phyloP scores from a whole-genome alignment of 2,113 vertebrate species.

The Tychaedon coryphoeus region DNA sequence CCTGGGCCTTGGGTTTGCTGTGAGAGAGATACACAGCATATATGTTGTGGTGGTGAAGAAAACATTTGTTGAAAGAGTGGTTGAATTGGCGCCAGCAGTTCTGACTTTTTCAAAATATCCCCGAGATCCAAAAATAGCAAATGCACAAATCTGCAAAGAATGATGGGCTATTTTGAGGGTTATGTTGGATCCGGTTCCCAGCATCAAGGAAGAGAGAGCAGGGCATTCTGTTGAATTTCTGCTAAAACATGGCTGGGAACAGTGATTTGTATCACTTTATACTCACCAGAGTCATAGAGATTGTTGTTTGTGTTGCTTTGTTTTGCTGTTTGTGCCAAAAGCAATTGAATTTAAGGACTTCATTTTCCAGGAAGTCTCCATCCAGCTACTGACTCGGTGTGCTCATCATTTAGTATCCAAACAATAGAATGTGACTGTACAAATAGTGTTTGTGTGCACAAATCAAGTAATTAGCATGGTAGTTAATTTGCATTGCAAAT shows the following conservation, averaged over 20 bases:
- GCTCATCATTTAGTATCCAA: background rate
- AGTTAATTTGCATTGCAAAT: conserved; percentile 24
- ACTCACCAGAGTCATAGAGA: background rate
- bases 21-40: background rate
- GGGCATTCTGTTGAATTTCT: background rate
- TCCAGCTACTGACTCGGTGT: conserved; percentile 28
- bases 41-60: background rate
- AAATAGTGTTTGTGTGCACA: conserved; percentile 29
- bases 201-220: background rate
- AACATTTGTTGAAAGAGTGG: background rate
- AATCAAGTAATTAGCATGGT: conserved; percentile 9
- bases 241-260: background rate
- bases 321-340: conserved; percentile 34
- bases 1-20: background rate
- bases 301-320: conserved; percentile 31
- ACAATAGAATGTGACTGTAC: conserved; percentile 11
- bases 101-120: conserved; percentile 20
- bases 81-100: background rate
- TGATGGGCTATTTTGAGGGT: conserved; percentile 39
- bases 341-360: conserved; percentile 48
- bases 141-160: conserved; percentile 31
- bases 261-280: conserved; percentile 21
- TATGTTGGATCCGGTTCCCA: conserved; percentile 7
- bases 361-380: conserved; percentile 28
- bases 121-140: conserved; percentile 35